Evolutionary conservation across 2,113 vertebrate species (phyloP).

Genomic region (Petrocephalus microphthalmus): DNA sequence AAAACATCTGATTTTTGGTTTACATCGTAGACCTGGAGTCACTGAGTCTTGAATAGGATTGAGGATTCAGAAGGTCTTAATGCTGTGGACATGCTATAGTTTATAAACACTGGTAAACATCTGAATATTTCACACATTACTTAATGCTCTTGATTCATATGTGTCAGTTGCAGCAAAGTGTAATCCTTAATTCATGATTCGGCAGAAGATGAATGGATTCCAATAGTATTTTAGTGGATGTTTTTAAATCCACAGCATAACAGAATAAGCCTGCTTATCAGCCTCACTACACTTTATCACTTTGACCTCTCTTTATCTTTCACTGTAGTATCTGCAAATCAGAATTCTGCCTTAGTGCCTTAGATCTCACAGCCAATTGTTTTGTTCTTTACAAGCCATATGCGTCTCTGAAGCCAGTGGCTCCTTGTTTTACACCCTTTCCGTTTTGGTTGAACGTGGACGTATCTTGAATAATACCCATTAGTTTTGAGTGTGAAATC

Average conservation of each 20-base stretch:
- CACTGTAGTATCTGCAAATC: neutral
- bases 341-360: neutral
- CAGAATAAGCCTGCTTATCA: neutral
- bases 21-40: neutral
- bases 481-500: neutral
- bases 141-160: neutral
- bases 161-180: neutral
- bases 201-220: neutral
- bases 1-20: neutral
- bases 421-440: neutral
- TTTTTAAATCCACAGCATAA: neutral
- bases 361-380: neutral
- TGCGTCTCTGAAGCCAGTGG: neutral
- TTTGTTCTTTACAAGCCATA: neutral
- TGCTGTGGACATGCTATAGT: neutral
- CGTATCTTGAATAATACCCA: neutral
- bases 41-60: neutral
- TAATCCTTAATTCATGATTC: neutral
- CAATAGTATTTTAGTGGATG: neutral
- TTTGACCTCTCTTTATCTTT: neutral
- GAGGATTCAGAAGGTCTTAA: neutral
- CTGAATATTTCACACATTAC: neutral
- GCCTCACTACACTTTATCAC: neutral
- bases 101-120: neutral
- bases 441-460: neutral